Base-by-base conservation (phyloP, 2,888 invertebrate species). In the Cylindroiulus punctatus region DNA sequence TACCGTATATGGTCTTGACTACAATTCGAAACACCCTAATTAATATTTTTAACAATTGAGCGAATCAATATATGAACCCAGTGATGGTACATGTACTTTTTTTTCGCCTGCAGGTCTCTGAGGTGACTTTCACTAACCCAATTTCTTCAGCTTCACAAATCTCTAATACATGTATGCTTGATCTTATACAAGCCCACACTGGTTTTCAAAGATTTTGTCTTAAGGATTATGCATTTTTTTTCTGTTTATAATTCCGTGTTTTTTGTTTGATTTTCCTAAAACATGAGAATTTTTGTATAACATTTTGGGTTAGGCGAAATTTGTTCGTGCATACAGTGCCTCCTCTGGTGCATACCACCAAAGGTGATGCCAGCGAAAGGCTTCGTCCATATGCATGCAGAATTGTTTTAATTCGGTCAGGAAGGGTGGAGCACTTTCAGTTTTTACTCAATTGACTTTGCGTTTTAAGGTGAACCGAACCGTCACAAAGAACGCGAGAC, bases 371-470 rank as follows among this genome's bases (percentile, higher is more conserved):
- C 30, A 8, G 76, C 26, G 76, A 76, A 76, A 76, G 65, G 76
- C 30, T 26, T 8, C 30, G 76, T 76, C 30, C 12, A 30, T 5
- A 8, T 30, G 76, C 76, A 30, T 22, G 30, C 26, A 76, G 22
- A 83, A 44, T 40, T 47, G 52, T 47, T 84, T 44, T 22, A 84
- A 84, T 44, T 84, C 84, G 84, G 84, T 84, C 84, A 84, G 52
- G 26, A 84, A 47, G 84, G 84, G 84, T 84, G 84, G 84, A 84
- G 84, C 26, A 84, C 84, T 84, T 47, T 84, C 84, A 32, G 47
- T 84, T 84, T 84, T 84, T 42, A 84, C 47, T 26, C 32, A 84
- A 47, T 84, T 84, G 44, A 84, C 32, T 84, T 42, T 84, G n/a
- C 47, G 44, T 84, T 84, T 47, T 47, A 84, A 84, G 40, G 84